Percentiles rank a stretch among this genome's conserved stretches.
phyloP scores from a whole-genome alignment of 2,888 invertebrate species.

The Microplitis deprimator region DNA sequence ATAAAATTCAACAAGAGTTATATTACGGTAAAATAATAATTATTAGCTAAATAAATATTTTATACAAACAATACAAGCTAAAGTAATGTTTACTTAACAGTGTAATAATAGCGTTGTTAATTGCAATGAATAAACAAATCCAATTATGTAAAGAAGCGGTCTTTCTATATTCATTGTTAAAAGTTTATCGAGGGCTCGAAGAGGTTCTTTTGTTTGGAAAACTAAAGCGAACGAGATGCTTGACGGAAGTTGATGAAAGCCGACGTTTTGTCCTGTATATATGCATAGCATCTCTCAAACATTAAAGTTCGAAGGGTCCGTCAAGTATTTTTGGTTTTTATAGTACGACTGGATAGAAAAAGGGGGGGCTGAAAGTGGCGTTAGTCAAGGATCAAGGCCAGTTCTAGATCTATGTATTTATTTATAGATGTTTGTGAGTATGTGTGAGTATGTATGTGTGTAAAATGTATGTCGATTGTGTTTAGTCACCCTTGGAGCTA shows the following conservation, averaged over 20 bases:
- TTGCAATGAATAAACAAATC: constrained; percentile 8
- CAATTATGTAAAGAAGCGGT: constrained; percentile 5
- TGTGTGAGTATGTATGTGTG: not conserved
- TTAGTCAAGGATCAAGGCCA: constrained; percentile 15
- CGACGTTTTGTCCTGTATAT: constrained; percentile 4
- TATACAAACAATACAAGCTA: too few relatives aligned
- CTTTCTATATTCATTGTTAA: constrained; percentile 13
- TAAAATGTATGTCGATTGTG: not conserved
- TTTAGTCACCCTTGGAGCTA: constrained; percentile 38
- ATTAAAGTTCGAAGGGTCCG: constrained; percentile 10
- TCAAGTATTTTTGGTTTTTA: not conserved
- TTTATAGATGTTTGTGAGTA: not conserved
- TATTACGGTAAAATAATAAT: not conserved
- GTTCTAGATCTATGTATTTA: not conserved
- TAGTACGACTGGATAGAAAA: constrained; percentile 1
- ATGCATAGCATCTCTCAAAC: not conserved
- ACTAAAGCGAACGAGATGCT: constrained; percentile 20
- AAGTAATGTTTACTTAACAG: constrained; percentile 1
- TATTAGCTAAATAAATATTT: too few relatives aligned
- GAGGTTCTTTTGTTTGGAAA: constrained; percentile 24
- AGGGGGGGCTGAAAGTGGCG: constrained; percentile 18
- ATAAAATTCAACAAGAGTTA: not conserved
- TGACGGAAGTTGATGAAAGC: constrained; percentile 21
- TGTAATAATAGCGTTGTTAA: constrained; percentile 9
- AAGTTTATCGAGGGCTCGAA: constrained; percentile 11